A percentile compares a stretch with the other conserved stretches of the same genome.
These are phyloP conservation scores for Platorchestia sp. DNA, from an alignment of 1,140 invertebrate genomes.

Conservation along the genomic window DNA sequence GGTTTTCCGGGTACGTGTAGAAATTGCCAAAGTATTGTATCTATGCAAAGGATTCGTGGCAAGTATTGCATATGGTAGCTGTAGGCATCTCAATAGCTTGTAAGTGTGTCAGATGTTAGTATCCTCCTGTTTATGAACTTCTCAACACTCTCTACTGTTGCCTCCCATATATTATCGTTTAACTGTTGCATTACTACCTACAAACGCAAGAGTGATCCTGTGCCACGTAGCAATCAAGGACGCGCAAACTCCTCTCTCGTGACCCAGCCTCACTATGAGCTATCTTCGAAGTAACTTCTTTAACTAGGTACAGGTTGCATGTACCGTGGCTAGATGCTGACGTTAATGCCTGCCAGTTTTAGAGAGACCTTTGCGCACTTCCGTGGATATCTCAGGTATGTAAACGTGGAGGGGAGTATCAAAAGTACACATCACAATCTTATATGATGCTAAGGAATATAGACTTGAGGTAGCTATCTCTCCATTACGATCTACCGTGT, in stretches of 20 bases:
- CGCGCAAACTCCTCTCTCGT: not conserved
- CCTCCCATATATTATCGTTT: too few relatives aligned
- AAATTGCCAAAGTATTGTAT: constrained; percentile 43
- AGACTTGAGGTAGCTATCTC: not conserved
- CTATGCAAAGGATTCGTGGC: constrained; percentile 37
- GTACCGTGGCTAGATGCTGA: not conserved
- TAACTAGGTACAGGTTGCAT: not conserved
- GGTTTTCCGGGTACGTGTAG: constrained; percentile 27
- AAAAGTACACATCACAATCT: not conserved
- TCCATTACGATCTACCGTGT: not conserved
- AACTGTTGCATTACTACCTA: not conserved
- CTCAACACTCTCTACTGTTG: not conserved
- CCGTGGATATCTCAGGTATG: not conserved
- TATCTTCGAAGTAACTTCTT: not conserved
- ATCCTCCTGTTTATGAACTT: not conserved
- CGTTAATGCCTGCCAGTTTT: not conserved
- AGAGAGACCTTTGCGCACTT: not conserved
- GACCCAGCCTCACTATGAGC: not conserved
- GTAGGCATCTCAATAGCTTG: not conserved
- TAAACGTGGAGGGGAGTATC: not conserved
- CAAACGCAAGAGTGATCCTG: not conserved
- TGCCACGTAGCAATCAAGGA: not conserved
- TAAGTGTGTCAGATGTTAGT: not conserved
- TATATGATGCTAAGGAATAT: not conserved
- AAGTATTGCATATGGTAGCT: constrained; percentile 17